These are phyloP conservation scores for Drosophila subobscura DNA, from an alignment of 1,140 invertebrate species.

Conservation along the genomic window DNA sequence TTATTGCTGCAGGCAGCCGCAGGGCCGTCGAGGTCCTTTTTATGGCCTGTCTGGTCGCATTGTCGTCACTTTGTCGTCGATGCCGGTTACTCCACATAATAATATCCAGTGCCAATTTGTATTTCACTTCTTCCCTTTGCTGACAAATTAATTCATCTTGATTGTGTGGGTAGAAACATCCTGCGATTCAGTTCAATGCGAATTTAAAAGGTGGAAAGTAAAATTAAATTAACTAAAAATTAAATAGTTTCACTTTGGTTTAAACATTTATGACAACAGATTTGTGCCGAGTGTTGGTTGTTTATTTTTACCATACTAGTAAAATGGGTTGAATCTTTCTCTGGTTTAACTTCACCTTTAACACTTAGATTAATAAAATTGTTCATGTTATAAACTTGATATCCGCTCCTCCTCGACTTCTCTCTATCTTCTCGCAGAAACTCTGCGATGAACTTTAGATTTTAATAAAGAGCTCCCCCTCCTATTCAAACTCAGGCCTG, in stretches of 20 bases:
- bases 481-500: background rate
- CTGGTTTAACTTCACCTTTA: too few relatives aligned
- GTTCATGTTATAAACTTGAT: too few relatives aligned
- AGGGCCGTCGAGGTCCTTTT: constrained; percentile 30
- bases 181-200: background rate
- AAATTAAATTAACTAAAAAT: too few relatives aligned
- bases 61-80: constrained; percentile 75
- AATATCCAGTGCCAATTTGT: constrained; percentile 61
- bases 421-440: constrained; percentile 24
- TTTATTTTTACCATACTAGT: too few relatives aligned
- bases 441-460: constrained; percentile 62
- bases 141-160: constrained; percentile 71
- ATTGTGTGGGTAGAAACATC: constrained; percentile 27
- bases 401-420: too few relatives aligned
- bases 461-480: constrained; percentile 54
- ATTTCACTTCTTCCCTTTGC: constrained; percentile 14
- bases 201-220: too few relatives aligned
- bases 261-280: too few relatives aligned
- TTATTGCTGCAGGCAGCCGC: constrained; percentile 75
- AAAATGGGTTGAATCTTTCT: too few relatives aligned
- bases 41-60: constrained; percentile 66
- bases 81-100: constrained; percentile 50
- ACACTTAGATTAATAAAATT: too few relatives aligned
- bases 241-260: too few relatives aligned
- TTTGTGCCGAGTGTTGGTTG: too few relatives aligned